These are phyloP conservation scores for Phaethornis superciliosus DNA, from an alignment of 2,113 vertebrate genomes.

Conservation along the genomic window DNA sequence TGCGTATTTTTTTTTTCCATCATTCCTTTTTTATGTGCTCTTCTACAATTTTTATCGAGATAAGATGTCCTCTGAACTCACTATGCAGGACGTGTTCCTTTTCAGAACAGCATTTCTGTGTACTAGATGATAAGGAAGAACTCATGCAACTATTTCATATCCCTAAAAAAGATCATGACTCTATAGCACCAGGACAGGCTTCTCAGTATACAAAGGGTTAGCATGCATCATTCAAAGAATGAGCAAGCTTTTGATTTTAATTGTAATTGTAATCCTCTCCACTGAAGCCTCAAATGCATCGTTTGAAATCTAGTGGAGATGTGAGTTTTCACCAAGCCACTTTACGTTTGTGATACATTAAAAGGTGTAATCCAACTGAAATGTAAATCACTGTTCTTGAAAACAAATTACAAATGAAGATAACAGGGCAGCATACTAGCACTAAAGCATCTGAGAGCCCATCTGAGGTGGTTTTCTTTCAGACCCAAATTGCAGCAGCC, in stretches of 20 bases:
- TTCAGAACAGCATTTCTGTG: neutral
- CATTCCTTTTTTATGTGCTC: neutral
- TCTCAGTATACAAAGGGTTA: constrained; percentile 77
- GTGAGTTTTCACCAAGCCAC: constrained; percentile 77
- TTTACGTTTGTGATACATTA: constrained; percentile 82
- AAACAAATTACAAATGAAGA: constrained; percentile 90
- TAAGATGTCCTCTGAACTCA: constrained; percentile 10
- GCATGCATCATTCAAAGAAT: constrained; percentile 79
- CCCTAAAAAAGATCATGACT: constrained; percentile 1
- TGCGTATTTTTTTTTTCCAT: neutral
- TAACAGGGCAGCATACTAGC: constrained; percentile 80
- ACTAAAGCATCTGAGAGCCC: constrained; percentile 79
- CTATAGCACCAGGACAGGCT: neutral
- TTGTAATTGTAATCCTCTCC: constrained; percentile 89
- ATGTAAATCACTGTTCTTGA: constrained; percentile 95
- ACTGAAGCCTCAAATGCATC: constrained; percentile 83
- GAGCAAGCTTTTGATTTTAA: constrained; percentile 86
- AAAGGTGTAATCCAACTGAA: constrained; percentile 94
- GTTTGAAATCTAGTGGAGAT: constrained; percentile 83
- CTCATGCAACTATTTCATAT: neutral
- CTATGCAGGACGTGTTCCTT: neutral
- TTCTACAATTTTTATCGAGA: neutral
- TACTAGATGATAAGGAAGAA: constrained; percentile 32
- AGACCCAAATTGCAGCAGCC: constrained; percentile 81
- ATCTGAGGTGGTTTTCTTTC: constrained; percentile 70